phyloP scores from a whole-genome alignment of 92 coral and sea anemone genomes.

The Phenganax marumi region DNA sequence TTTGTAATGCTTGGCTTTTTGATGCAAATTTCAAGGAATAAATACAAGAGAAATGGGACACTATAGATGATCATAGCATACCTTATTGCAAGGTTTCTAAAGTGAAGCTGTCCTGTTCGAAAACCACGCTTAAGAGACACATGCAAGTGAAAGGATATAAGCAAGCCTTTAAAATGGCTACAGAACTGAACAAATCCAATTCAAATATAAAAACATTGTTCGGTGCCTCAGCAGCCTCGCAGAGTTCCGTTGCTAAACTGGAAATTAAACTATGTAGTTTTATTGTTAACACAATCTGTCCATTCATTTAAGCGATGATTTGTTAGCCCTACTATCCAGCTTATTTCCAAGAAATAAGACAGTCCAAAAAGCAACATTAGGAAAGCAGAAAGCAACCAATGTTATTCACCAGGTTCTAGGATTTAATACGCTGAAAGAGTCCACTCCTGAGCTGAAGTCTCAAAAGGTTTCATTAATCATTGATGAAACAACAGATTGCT shows the following conservation, averaged over 20 bases:
- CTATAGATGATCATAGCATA: background rate
- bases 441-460: background rate
- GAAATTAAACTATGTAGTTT: constrained; percentile 3
- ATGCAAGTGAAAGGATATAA: background rate
- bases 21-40: constrained; percentile 18
- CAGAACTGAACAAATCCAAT: constrained; percentile 2
- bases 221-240: too few relatives aligned
- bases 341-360: background rate
- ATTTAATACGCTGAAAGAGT: background rate
- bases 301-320: constrained; percentile 9
- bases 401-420: background rate
- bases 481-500: constrained; percentile 12
- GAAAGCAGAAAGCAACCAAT: too few relatives aligned
- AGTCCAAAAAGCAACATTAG: constrained; percentile 3
- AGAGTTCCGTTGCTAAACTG: constrained; percentile 1
- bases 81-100: constrained; percentile 21
- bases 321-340: constrained; percentile 5
- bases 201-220: background rate
- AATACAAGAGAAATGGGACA: background rate
- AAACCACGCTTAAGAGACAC: constrained; percentile 1
- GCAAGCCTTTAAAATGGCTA: constrained; percentile 1
- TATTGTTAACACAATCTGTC: background rate
- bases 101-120: constrained; percentile 2
- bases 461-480: background rate
- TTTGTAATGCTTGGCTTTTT: constrained; percentile 23